A percentile compares a stretch with the other conserved stretches of the same genome.
Conservation (phyloP, 2,113 vertebrate genomes). For the Pogona vitticeps region DNA sequence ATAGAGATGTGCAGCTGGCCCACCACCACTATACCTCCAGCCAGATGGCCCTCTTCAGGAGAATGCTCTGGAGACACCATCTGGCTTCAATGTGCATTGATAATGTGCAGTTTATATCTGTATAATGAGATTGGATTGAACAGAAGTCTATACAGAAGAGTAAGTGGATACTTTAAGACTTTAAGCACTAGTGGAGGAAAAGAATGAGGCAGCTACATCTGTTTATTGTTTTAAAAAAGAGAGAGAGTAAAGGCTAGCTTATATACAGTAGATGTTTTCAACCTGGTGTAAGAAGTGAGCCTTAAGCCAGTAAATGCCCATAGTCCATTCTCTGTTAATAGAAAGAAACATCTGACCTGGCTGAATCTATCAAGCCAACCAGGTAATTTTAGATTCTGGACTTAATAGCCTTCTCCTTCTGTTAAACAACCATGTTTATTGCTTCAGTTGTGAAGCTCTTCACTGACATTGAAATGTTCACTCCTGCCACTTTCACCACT, state of each 20-base stretch:
- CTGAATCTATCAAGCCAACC: background rate
- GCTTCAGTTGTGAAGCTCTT: background rate
- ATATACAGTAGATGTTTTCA: background rate
- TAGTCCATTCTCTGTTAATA: background rate
- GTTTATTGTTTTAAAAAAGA: background rate
- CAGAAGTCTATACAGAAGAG: background rate
- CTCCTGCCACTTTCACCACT: background rate
- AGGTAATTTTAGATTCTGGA: background rate
- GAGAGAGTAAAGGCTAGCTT: background rate
- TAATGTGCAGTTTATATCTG: slow-evolving; percentile 4
- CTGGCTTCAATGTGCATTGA: slow-evolving; percentile 19
- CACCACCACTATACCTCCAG: slow-evolving; percentile 34
- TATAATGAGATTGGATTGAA: slow-evolving; percentile 14
- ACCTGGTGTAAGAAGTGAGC: background rate
- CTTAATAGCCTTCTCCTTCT: background rate
- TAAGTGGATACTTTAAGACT: background rate
- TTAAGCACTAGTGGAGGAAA: background rate
- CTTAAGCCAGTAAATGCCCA: background rate
- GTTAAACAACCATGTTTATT: background rate
- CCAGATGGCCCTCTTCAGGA: slow-evolving; percentile 41
- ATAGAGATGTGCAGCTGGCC: background rate
- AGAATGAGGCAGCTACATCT: background rate
- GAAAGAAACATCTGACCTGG: background rate
- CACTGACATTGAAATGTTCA: background rate
- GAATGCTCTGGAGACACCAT: slow-evolving; percentile 29